These are phyloP conservation scores for Scaptomyza polygonia DNA, from an alignment of 2,888 invertebrate species.

Conservation along the genomic window DNA sequence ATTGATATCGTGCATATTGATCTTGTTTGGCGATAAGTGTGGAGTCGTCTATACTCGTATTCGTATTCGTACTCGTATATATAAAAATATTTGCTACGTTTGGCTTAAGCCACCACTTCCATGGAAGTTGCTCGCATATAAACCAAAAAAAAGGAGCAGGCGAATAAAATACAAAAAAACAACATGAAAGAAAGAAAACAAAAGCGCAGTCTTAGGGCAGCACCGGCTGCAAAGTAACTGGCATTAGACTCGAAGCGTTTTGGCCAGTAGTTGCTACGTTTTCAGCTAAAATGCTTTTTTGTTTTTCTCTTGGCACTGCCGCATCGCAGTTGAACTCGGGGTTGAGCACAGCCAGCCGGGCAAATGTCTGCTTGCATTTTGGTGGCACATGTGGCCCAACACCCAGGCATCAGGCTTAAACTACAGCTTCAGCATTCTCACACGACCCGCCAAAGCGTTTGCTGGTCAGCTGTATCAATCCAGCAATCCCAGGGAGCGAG, in stretches of 20 bases:
- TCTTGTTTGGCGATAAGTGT: conserved; percentile 84
- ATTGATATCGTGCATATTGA: conserved; percentile 85
- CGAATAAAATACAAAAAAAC: conserved; percentile 31
- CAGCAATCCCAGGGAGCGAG: conserved; percentile 18
- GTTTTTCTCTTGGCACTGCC: conserved; percentile 20
- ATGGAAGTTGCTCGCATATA: conserved; percentile 79
- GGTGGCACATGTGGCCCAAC: conserved; percentile 69
- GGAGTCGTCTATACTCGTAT: conserved; percentile 55
- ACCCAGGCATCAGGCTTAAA: conserved; percentile 27
- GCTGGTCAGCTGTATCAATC: conserved; percentile 40
- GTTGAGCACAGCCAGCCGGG: conserved; percentile 59
- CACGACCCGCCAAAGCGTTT: conserved; percentile 54
- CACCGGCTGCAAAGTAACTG: conserved; percentile 38
- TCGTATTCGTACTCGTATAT: conserved; percentile 52
- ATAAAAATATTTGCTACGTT: conserved; percentile 72
- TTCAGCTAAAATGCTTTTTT: conserved; percentile 42
- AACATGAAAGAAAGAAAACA: conserved; percentile 33
- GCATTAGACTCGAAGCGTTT: conserved; percentile 61
- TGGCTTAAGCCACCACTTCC: conserved; percentile 83
- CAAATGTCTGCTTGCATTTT: conserved; percentile 28
- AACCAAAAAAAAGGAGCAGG: conserved; percentile 16
- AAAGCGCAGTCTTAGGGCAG: conserved; percentile 34
- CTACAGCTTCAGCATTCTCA: conserved; percentile 55
- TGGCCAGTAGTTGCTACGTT: conserved; percentile 60
- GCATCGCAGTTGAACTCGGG: conserved; percentile 77